Base-by-base conservation (phyloP, 2,797 vertebrate genomes). In the Cyclura pinguis region DNA sequence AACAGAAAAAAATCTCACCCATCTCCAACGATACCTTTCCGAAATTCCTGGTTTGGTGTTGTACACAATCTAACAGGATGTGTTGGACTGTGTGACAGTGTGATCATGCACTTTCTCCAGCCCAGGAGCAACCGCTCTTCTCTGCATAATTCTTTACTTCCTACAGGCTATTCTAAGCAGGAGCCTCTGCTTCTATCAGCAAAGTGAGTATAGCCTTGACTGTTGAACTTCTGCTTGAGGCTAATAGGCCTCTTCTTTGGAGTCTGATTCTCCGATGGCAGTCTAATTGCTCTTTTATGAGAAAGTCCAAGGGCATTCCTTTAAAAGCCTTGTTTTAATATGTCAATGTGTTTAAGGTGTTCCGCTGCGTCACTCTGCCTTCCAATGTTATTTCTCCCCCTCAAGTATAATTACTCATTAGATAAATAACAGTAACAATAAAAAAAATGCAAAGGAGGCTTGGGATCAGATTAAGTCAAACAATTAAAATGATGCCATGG, bases 241-340 rank as follows among this genome's bases (percentile, higher is more conserved):
- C 20, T 80, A 89, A 94, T 92, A 16, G 90, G 78, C 84, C 32
- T 32, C 1, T 81, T 89, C 24, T 69, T 74, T 92, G 82, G 88
- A 95, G 88, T 1, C 84, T 0, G 85, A 27, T 6, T 92, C 91
- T 93, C 13, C 24, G 57, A 47, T 57, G 92, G 42, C 24, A 92
- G 35, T 1, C 1, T 83, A 38, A 92, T 92, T 92, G 73, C 90
- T 18, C 50, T 18, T 74, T 8, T 0, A 32, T 27, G 69, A 92
- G 13, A 92, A 88, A 92, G 55, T 92, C 85, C 47, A 89, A 92
- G 20, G 64, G 90, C 88, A 84, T 1, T 27, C 67, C 59, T 83
- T 78, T 86, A 74, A 29, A 92, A 92, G 76, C 0, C n/a, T 86
- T 84, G 59, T 86, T 93, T 90, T 69, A 93, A 32, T 87, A 62